Evolutionary conservation across 2,888 invertebrate genomes (phyloP).

Genomic region (Molanna angustata): DNA sequence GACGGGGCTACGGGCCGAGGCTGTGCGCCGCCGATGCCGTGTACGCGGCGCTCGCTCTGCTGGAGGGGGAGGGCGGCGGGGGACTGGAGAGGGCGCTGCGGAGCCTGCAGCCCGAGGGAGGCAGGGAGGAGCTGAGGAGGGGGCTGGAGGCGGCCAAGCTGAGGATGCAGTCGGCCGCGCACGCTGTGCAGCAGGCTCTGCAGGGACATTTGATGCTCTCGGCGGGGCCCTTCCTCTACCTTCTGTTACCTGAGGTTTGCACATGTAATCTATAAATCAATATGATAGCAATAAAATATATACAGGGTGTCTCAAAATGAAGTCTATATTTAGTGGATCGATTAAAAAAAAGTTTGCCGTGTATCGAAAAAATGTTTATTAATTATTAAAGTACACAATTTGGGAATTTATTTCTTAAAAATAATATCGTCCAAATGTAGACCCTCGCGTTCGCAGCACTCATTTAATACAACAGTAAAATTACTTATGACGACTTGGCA

Average conservation of each 20-base stretch:
- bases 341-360: too few species aligned
- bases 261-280: too few species aligned
- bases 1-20: constrained; percentile 77
- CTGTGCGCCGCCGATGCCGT: constrained; percentile 83
- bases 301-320: too few species aligned
- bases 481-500: too few species aligned
- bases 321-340: too few species aligned
- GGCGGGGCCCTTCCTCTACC: constrained; percentile 87
- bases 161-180: constrained; percentile 65
- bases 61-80: constrained; percentile 61
- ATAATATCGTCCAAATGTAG: too few species aligned
- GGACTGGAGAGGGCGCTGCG: constrained; percentile 40
- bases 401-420: too few species aligned
- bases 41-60: constrained; percentile 72
- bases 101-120: constrained; percentile 40
- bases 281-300: too few species aligned
- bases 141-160: constrained; percentile 71
- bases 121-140: constrained; percentile 53
- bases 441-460: too few species aligned
- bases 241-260: constrained; percentile 75
- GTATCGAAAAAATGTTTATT: too few species aligned
- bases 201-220: constrained; percentile 78
- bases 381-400: too few species aligned
- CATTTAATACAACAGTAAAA: too few species aligned
- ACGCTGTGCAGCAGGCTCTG: constrained; percentile 75